Conservation (phyloP, 2,113 vertebrate genomes). For the Microcebus griseorufus region DNA sequence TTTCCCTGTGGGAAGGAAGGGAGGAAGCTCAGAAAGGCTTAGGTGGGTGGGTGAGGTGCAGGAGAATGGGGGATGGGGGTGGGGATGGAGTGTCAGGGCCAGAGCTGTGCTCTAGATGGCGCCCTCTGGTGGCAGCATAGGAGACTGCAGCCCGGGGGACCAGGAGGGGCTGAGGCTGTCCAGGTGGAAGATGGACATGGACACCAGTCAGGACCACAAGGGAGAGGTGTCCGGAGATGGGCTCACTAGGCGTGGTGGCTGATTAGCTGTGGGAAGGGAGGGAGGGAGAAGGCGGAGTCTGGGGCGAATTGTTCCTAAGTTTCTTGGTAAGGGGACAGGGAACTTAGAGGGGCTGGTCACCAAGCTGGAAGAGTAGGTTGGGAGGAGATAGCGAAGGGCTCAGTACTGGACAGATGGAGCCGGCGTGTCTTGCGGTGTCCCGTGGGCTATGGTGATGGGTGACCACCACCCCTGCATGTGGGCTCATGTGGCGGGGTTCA, state of each 20-base stretch:
- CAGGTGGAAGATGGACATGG: neutral
- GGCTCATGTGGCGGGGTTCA: neutral
- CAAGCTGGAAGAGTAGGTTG: neutral
- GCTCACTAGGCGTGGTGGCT: neutral
- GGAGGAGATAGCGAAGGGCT: neutral
- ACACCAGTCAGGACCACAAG: neutral
- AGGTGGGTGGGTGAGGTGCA: neutral
- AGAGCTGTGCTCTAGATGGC: neutral
- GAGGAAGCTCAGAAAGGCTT: neutral
- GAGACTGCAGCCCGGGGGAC: neutral
- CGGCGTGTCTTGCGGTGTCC: neutral
- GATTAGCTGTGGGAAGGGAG: neutral
- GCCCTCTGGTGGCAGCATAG: constrained; percentile 6
- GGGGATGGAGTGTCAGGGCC: no score
- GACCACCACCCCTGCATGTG: neutral
- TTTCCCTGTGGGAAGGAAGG: no score
- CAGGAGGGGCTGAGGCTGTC: neutral
- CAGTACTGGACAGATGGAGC: neutral
- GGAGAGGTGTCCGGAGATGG: neutral
- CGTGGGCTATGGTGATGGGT: neutral
- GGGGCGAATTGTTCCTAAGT: neutral
- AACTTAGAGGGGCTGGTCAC: neutral
- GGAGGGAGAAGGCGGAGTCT: neutral
- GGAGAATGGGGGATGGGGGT: no score
- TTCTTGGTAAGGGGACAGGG: neutral